Conservation (phyloP, 2,797 vertebrate genomes). For the Loriculus beryllinus region DNA sequence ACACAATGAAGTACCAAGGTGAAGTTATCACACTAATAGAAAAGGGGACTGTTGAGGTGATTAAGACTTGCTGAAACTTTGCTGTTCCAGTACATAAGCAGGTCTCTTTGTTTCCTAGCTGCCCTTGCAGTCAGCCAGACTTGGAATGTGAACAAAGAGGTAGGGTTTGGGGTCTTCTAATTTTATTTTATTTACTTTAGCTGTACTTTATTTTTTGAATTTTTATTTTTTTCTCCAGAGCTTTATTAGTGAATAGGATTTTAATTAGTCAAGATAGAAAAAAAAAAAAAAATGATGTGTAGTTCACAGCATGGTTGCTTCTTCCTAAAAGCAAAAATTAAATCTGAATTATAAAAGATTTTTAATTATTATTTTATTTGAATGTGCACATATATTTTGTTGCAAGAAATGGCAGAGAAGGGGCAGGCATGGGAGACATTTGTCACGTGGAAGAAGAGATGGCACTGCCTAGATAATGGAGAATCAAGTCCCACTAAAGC, state of each 20-base stretch:
- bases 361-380: neutral
- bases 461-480: neutral
- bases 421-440: neutral
- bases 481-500: neutral
- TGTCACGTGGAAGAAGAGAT: neutral
- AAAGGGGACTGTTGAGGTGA: too few species aligned
- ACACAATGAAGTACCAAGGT: too few species aligned
- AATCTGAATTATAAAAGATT: neutral
- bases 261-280: neutral
- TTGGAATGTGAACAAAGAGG: neutral
- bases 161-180: too few species aligned
- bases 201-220: neutral
- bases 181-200: neutral
- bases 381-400: neutral
- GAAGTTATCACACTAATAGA: neutral
- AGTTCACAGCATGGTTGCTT: neutral
- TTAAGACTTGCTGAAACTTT: neutral
- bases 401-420: neutral
- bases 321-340: neutral
- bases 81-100: neutral
- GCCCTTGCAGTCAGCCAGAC: neutral
- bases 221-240: neutral
- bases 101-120: neutral
- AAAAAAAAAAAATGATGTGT: neutral
- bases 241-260: neutral